phyloP scores from a whole-genome alignment of 1,140 invertebrate species.

The Oryzaephilus surinamensis region DNA sequence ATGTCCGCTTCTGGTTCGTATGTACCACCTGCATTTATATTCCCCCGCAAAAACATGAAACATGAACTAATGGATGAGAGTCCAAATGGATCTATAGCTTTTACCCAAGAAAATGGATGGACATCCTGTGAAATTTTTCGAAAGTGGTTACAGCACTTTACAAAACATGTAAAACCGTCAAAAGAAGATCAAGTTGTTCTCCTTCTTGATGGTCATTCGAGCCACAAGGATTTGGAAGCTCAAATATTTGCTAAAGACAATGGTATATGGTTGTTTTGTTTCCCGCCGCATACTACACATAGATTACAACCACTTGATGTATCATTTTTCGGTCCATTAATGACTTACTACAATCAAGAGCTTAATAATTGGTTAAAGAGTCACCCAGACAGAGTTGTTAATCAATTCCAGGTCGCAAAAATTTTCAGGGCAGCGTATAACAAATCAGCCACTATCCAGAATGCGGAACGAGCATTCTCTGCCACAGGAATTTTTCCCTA shows the following conservation, averaged over 20 bases:
- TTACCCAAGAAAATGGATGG: constrained; percentile 8
- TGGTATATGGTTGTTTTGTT: constrained; percentile 20
- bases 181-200: constrained; percentile 20
- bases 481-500: constrained; percentile 23
- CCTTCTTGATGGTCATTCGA: constrained; percentile 24
- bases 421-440: constrained; percentile 3
- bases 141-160: constrained; percentile 29
- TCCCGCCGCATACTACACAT: constrained; percentile 30
- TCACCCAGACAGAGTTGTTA: constrained; percentile 4
- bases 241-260: constrained; percentile 21
- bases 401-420: constrained; percentile 5
- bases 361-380: constrained; percentile 4
- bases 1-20: constrained; percentile 35
- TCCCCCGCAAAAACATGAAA: constrained; percentile 31
- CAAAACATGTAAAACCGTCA: constrained; percentile 18
- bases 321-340: constrained; percentile 22
- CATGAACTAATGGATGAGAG: constrained; percentile 19
- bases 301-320: constrained; percentile 32
- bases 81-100: constrained; percentile 7
- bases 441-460: constrained; percentile 10
- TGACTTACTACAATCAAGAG: constrained; percentile 15
- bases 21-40: constrained; percentile 33
- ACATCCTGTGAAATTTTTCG: constrained; percentile 22
- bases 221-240: constrained; percentile 25
- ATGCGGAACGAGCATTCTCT: constrained; percentile 26